phyloP scores from a whole-genome alignment of 2,888 invertebrate genomes.

The Laothoe populi region DNA sequence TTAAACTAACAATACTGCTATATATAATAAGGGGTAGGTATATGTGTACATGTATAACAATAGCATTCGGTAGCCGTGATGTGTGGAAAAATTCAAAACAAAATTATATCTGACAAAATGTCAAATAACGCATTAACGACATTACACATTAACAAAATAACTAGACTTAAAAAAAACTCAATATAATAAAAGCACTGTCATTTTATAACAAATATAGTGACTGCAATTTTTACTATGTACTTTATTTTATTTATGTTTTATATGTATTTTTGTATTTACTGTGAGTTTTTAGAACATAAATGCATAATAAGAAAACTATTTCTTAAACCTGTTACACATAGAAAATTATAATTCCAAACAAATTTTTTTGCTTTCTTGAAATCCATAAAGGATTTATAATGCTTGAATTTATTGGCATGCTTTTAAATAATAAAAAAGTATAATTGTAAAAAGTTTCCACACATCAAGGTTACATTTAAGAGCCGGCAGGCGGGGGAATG shows the following conservation, averaged over 20 bases:
- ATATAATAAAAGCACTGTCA: neutral
- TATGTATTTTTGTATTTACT: no score
- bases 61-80: constrained; percentile 70
- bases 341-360: neutral
- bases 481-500: constrained; percentile 64
- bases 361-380: neutral
- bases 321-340: neutral
- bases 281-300: neutral
- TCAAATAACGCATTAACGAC: neutral
- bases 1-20: constrained; percentile 81
- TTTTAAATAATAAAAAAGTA: neutral
- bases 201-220: neutral
- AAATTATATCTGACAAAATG: neutral
- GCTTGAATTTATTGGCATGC: neutral
- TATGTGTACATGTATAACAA: constrained; percentile 75
- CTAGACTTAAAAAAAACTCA: neutral
- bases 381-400: neutral
- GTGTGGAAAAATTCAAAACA: constrained; percentile 49
- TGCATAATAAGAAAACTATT: neutral
- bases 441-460: constrained; percentile 45
- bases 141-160: neutral
- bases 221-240: neutral
- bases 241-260: no score
- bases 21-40: constrained; percentile 65
- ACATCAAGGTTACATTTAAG: constrained; percentile 64